phyloP scores from a whole-genome alignment of 1,140 invertebrate genomes.

The Rhagoletis zephyria region DNA sequence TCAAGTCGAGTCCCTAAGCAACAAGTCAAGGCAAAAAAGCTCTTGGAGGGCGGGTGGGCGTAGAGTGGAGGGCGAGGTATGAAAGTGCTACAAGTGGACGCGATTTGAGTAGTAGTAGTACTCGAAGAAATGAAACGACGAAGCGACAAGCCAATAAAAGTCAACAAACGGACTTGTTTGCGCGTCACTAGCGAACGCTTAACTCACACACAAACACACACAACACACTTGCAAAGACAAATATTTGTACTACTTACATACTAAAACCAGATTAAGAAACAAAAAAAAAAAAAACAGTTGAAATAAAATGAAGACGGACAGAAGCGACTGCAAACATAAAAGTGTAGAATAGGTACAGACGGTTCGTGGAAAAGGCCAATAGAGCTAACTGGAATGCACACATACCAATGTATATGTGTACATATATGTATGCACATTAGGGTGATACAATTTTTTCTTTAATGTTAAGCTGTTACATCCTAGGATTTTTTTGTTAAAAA shows the following conservation, averaged over 20 bases:
- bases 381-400: neutral
- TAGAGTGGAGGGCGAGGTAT: neutral
- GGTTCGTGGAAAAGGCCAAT: neutral
- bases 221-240: neutral
- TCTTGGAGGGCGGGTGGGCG: neutral
- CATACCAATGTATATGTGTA: neutral
- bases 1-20: constrained; percentile 36
- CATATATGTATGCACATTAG: neutral
- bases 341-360: neutral
- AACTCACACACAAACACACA: neutral
- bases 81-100: neutral
- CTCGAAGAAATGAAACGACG: neutral
- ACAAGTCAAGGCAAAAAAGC: constrained; percentile 19
- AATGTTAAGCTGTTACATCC: no score
- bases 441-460: no score
- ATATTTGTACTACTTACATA: constrained; percentile 48
- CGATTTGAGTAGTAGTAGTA: neutral
- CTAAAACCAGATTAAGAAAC: constrained; percentile 20
- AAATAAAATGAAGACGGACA: neutral
- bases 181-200: neutral
- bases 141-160: constrained; percentile 30
- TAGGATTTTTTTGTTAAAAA: no score
- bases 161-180: constrained; percentile 23
- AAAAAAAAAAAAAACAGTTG: neutral
- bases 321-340: neutral